Evolutionary conservation across 2,113 vertebrate species (phyloP).

Genomic region (Tonatia bakeri): DNA sequence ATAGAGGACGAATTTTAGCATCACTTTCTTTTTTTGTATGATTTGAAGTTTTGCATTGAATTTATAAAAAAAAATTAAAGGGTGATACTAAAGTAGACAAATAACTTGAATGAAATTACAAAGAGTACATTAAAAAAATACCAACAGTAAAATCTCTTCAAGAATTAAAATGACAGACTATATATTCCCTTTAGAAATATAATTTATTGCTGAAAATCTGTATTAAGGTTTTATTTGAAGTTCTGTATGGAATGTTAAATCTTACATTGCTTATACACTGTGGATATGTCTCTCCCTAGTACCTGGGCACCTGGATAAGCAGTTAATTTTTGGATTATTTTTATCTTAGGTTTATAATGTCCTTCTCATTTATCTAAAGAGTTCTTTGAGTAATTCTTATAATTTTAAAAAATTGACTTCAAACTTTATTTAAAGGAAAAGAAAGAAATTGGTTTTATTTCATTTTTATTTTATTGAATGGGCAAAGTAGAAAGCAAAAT

Average conservation of each 20-base stretch:
- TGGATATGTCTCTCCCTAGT: neutral
- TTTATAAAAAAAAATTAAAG: neutral
- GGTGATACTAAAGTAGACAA: neutral
- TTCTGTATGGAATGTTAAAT: neutral
- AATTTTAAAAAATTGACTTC: neutral
- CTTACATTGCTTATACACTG: neutral
- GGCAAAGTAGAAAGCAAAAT: neutral
- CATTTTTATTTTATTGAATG: neutral
- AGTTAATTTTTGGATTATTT: neutral
- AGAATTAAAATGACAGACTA: neutral
- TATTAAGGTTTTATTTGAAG: conserved; percentile 71
- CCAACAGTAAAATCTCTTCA: neutral
- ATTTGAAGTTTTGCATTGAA: neutral
- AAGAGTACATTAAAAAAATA: neutral
- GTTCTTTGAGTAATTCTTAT: neutral
- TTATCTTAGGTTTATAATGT: neutral
- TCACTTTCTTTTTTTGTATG: neutral
- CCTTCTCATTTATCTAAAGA: neutral
- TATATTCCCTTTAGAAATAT: neutral
- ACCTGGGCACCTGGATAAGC: neutral
- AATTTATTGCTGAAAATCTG: conserved; percentile 61
- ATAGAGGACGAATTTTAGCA: neutral
- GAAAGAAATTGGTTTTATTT: neutral
- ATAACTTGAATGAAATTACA: conserved; percentile 3
- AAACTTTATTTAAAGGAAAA: neutral